Percentiles rank a stretch among this genome's conserved stretches.
phyloP scores from a whole-genome alignment of 2,888 invertebrate genomes.

The Neoaliturus tenellus region DNA sequence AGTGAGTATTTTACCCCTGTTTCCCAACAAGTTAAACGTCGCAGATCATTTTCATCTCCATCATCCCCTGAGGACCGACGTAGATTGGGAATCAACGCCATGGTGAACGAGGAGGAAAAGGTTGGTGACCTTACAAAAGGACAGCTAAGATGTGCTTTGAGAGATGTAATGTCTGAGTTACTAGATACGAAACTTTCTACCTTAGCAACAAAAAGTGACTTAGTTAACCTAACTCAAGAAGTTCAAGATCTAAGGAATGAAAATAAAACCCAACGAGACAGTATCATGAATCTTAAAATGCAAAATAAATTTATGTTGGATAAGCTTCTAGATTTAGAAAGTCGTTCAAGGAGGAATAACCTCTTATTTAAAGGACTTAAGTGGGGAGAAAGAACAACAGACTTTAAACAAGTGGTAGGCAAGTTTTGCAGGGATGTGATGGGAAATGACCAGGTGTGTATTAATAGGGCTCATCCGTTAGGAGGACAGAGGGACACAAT shows the following conservation, averaged over 20 bases:
- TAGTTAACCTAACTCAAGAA: not conserved
- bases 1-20: not conserved
- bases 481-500: not conserved
- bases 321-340: not conserved
- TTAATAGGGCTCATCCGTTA: constrained; percentile 18
- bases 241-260: not conserved
- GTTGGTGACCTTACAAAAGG: not conserved
- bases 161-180: not conserved
- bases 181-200: not conserved
- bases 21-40: not conserved
- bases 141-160: not conserved
- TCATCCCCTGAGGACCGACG: not conserved
- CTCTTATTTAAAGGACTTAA: not conserved
- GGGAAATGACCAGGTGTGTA: not conserved
- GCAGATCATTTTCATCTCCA: not conserved
- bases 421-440: not conserved
- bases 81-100: not conserved
- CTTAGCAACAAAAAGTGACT: not conserved
- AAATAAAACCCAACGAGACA: not conserved
- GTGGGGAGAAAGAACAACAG: not conserved
- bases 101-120: not conserved
- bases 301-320: not conserved
- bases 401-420: not conserved
- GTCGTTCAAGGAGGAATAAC: not conserved
- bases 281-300: not conserved